phyloP scores from a whole-genome alignment of 1,140 invertebrate species.

The Arion vulgaris region DNA sequence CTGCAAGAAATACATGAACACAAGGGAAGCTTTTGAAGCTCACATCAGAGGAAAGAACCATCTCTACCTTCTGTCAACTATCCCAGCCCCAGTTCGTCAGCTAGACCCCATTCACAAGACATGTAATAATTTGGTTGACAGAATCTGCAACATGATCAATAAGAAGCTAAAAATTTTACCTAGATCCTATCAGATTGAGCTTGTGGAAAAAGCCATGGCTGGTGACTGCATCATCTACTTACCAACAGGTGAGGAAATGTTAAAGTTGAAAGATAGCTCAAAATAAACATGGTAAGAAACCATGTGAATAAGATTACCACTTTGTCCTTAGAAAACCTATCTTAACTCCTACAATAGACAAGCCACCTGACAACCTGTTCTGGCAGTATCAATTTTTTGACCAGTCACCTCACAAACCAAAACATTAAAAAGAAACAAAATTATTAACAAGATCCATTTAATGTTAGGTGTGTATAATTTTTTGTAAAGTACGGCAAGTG shows the following conservation, averaged over 20 bases:
- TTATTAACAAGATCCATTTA: too few species aligned
- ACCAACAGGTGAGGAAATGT: constrained; percentile 68
- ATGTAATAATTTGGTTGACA: constrained; percentile 1
- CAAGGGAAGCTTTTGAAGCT: constrained; percentile 47
- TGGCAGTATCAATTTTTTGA: too few species aligned
- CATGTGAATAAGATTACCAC: too few species aligned
- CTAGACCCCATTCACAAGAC: constrained; percentile 39
- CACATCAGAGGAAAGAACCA: constrained; percentile 55
- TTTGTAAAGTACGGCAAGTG: too few species aligned
- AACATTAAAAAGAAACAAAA: too few species aligned
- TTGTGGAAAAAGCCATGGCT: constrained; percentile 58
- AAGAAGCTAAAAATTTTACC: constrained; percentile 46
- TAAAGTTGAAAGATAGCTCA: too few species aligned
- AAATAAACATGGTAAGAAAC: too few species aligned
- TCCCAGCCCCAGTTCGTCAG: constrained; percentile 42
- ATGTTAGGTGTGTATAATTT: too few species aligned
- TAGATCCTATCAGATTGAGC: constrained; percentile 63
- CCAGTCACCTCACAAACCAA: too few species aligned
- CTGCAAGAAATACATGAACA: constrained; percentile 58
- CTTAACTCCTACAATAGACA: background rate
- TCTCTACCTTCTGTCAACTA: constrained; percentile 47
- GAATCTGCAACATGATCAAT: background rate
- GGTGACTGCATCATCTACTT: constrained; percentile 63
- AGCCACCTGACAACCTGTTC: too few species aligned
- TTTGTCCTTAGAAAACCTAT: too few species aligned